These are phyloP conservation scores for Beris chalybata DNA, from an alignment of 2,888 invertebrate genomes.

Conservation along the genomic window DNA sequence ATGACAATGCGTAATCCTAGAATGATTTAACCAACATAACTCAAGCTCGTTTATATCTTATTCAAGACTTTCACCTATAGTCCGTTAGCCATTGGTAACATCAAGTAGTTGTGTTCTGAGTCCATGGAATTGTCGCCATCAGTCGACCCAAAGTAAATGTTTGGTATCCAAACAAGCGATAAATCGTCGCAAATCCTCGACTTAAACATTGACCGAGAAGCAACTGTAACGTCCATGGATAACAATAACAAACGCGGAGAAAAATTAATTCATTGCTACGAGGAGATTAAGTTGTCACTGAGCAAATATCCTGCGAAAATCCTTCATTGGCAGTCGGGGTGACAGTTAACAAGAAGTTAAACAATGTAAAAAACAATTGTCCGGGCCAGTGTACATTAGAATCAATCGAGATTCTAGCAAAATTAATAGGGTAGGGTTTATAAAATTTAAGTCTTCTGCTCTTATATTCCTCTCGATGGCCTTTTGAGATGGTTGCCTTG, in stretches of 20 bases:
- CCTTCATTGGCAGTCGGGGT: conserved; percentile 11
- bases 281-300: conserved; percentile 29
- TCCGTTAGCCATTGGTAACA: neutral
- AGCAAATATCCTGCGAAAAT: conserved; percentile 18
- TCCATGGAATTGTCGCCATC: conserved; percentile 10
- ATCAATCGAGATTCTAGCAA: too few relatives aligned
- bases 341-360: conserved; percentile 11
- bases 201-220: conserved; percentile 33
- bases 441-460: too few relatives aligned
- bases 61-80: neutral
- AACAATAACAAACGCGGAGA: conserved; percentile 18
- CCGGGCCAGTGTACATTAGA: too few relatives aligned
- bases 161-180: conserved; percentile 36
- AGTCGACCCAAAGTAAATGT: conserved; percentile 31
- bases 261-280: conserved; percentile 28
- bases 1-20: conserved; percentile 26
- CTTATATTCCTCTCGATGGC: too few relatives aligned
- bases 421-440: too few relatives aligned
- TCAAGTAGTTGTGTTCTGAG: neutral
- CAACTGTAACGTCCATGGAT: conserved; percentile 14
- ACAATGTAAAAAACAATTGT: neutral
- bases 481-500: too few relatives aligned
- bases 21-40: conserved; percentile 18
- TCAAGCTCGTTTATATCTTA: neutral
- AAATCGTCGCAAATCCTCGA: conserved; percentile 36